Base-by-base conservation (phyloP, 2,113 vertebrate species). In the Coryphaenoides rupestris region DNA sequence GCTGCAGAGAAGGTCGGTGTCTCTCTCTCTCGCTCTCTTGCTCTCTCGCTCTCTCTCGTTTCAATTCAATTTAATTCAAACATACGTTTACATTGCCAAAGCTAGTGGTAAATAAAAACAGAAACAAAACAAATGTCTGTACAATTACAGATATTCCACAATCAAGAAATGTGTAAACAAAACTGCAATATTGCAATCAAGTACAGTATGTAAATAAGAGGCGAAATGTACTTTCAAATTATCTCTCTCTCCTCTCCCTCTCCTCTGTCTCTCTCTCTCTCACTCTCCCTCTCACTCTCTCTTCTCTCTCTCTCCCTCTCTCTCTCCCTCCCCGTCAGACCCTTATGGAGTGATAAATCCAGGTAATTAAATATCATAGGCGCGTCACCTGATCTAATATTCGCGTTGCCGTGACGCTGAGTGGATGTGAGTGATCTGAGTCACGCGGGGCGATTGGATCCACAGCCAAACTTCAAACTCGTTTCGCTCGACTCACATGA, bases 341-440 rank as follows among this genome's bases (percentile, higher is more conserved):
- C 33, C 12, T 40, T 10, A n/a, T n/a, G 7, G 33, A 40, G 3
- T 10, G 33, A 10, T 40, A 10, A 2, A 10, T 4, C 3, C 47
- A 52, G 46, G 55, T 62, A 46, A 59, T 21, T n/a, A 60, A 58
- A 47, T 7, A 26, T 61, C 46, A 24, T 71, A 59, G n/a, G n/a
- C n/a, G n/a, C n/a, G n/a, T 50, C 15, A 59, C 58, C 66, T 74
- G 69, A 77, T 68, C 60, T 60, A 62, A 55, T 55, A 23, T 71
- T 68, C 24, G 57, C 24, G 16, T 46, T 19, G n/a, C 19, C 65
- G 22, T 5, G 23, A 57, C 19, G 5, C 54, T 55, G 1, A 73
- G 53, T 67, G 67, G 63, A 21, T 65, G 61, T 4, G 6, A 68
- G 22, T 45, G 62, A 74, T 69, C 15, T 69, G 66, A 71, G 69